Evolutionary conservation across 2,113 vertebrate genomes (phyloP).

Genomic region (Mesembrinibis cayennensis): DNA sequence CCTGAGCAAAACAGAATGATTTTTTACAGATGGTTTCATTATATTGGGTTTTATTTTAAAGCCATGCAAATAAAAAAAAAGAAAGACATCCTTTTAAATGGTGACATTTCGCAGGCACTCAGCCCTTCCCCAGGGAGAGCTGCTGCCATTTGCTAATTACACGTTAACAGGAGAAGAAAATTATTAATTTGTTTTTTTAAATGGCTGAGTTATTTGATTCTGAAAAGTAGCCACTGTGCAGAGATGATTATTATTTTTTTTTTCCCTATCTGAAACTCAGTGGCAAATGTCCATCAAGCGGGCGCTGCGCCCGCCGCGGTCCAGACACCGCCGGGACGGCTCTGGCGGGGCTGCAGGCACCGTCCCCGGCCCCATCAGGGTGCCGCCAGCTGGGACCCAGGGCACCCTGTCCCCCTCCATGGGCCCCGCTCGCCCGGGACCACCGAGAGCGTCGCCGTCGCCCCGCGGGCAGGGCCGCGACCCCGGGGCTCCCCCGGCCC

Average conservation of each 20-base stretch:
- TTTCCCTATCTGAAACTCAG: neutral
- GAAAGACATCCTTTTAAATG: slow-evolving; percentile 1
- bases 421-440: neutral
- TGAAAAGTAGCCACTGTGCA: slow-evolving; percentile 5
- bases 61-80: neutral
- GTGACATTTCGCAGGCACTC: slow-evolving; percentile 27
- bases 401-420: rapidly evolving
- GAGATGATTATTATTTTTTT: neutral
- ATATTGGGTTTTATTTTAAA: slow-evolving; percentile 20
- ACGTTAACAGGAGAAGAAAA: slow-evolving; percentile 65
- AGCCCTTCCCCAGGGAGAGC: slow-evolving; percentile 44
- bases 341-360: neutral
- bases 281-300: neutral
- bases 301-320: rapidly evolving
- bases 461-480: rapidly evolving
- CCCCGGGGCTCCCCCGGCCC: too few species aligned
- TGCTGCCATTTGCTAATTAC: slow-evolving; percentile 66
- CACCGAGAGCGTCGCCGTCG: neutral
- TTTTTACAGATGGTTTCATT: slow-evolving; percentile 17
- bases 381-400: neutral
- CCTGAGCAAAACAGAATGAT: neutral
- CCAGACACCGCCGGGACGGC: neutral
- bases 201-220: slow-evolving; percentile 49
- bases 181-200: slow-evolving; percentile 71
- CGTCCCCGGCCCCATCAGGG: rapidly evolving